Percentiles rank a stretch among this genome's conserved stretches.
phyloP scores from a whole-genome alignment of 2,888 invertebrate species.

The Isotomurus palustris region DNA sequence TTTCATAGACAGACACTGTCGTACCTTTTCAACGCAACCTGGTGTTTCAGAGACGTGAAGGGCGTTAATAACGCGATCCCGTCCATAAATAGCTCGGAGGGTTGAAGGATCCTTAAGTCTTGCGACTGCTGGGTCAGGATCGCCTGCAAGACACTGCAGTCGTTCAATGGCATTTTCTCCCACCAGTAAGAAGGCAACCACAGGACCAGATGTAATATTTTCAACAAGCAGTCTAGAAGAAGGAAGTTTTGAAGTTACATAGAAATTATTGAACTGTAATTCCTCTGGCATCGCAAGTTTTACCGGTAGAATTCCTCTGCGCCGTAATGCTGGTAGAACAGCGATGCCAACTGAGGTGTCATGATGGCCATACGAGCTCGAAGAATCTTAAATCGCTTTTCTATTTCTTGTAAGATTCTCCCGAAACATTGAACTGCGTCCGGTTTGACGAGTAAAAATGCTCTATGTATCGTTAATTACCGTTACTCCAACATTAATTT shows the following conservation, averaged over 20 bases:
- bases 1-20: constrained; percentile 5
- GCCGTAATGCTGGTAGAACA: constrained; percentile 56
- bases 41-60: constrained; percentile 62
- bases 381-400: constrained; percentile 57
- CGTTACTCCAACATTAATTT: not conserved
- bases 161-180: constrained; percentile 63
- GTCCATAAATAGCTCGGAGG: constrained; percentile 64
- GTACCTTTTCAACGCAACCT: constrained; percentile 57
- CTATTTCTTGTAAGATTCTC: constrained; percentile 65
- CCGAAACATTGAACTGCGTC: constrained; percentile 65
- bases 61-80: constrained; percentile 63
- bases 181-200: constrained; percentile 68
- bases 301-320: constrained; percentile 9
- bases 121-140: constrained; percentile 58
- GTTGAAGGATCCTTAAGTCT: constrained; percentile 56
- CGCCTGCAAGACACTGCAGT: constrained; percentile 60
- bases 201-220: constrained; percentile 63
- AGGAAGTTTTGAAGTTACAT: too few relatives aligned
- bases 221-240: constrained; percentile 58
- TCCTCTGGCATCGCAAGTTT: not conserved
- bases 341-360: constrained; percentile 60
- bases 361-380: constrained; percentile 69
- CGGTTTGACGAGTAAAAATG: constrained; percentile 75
- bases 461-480: constrained; percentile 52
- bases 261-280: not conserved